Evolutionary conservation across 2,888 invertebrate species (phyloP), one percentile per base, ranked within the genome.

Genomic region (Coelinius sp.): DNA sequence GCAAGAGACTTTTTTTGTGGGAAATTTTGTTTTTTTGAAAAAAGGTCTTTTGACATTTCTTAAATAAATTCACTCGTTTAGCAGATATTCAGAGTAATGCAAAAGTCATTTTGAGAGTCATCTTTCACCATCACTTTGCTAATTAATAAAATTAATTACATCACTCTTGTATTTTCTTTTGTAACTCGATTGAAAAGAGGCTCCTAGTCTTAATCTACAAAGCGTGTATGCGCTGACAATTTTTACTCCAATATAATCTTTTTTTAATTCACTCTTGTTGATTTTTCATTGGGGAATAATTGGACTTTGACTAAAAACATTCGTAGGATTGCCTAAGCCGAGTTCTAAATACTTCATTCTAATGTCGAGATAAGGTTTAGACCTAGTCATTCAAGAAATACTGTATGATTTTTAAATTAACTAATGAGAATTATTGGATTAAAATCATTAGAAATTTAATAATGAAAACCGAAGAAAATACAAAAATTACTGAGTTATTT

Each of bases 171-270:
- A 20, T 17, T 20, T 12, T 35, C 17, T 35, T 10, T 7, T 20
- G 20, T 14, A 59, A 31, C 6, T 20, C 10, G 31, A 14, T 35
- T 10, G 31, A 31, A 59, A 1, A 31, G 59, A 59, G 53, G 59
- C 59, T 69, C 10, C 62, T 62, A 69, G 49, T 62, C 59, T 69
- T 44, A 41, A 69, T 44, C 53, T 65, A 68, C 53, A 49, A 64
- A 68, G 64, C 68, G 64, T 68, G 63, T 72, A 68, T 64, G 63
- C 64, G 25, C 22, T 64, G 44, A 72, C 27, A 67, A 10, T 53
- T 53, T 59, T 25, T 46, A 17, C 25, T 68, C 53, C 17, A 59
- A 52, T 35, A 27, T 14, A n/a, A 3, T 31, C 27, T 63, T 31
- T 59, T n/a, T 53, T 22, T 25, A 24, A 25, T 62, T 68, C 17